Evolutionary conservation across 2,113 vertebrate genomes (phyloP), one percentile per base, ranked within the genome.

Genomic region (Etia nguti): DNA sequence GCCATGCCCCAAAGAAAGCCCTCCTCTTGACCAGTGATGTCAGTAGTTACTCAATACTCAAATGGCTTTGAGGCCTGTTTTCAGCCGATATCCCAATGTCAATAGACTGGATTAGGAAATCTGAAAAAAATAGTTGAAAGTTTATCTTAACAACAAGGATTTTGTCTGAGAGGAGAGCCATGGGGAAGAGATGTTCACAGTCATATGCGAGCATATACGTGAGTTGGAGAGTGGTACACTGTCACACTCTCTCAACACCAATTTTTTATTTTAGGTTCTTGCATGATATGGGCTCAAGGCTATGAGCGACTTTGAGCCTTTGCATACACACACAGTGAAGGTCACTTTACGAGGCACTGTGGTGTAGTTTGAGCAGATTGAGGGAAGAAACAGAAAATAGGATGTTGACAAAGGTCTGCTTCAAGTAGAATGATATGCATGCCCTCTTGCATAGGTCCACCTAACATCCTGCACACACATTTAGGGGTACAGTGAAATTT

Each of bases 161-260:
- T 46, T 38, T 10, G 36, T 38, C 3, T 15, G 43, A 46, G 43
- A 15, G 36, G 43, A 46, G 12, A 70, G 38, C 65, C 38, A 26
- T 4, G 38, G 65, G 65, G 38, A 0, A 70, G n/a, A 10, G 1
- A 70, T 70, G 38, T 70, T 24, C n/a, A 4, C 65, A 11, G 20
- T 62, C 29, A 62, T 62, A 62, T 36, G 31, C 1, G 2, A 43
- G 1, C 38, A 43, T 70, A 26, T 43, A 46, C 9, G 12, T 1
- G 1, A 70, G 65, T 3, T 15, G 0, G 65, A 70, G 12, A 43
- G 12, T 36, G 12, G 38, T 15, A 13, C 0, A 6, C n/a, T 70
- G 65, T n/a, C n/a, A n/a, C n/a, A n/a, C n/a, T n/a, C 38, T 70
- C 38, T 43, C 65, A n/a, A 62, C 16, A 12, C 10, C 59, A 62